These are phyloP conservation scores for Podotricha telesiphe DNA, from an alignment of 2,888 invertebrate species.

Conservation along the genomic window DNA sequence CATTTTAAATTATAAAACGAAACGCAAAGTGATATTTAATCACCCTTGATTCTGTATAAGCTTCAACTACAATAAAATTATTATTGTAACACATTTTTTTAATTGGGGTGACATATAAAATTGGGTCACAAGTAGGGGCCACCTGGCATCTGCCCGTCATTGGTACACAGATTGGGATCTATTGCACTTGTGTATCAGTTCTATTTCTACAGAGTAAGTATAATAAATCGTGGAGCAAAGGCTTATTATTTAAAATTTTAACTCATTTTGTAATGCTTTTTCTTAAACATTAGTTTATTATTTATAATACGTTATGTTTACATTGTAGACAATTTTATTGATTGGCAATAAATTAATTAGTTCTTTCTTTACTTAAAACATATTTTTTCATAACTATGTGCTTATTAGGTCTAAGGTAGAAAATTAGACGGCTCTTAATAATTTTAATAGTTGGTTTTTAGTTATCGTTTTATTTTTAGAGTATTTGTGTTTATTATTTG, in stretches of 20 bases:
- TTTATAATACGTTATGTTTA: not conserved
- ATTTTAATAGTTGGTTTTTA: too few relatives aligned
- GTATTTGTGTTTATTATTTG: too few relatives aligned
- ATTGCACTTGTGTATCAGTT: conserved; percentile 20
- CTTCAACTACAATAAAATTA: conserved; percentile 41
- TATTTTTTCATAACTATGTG: too few relatives aligned
- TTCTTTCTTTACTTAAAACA: too few relatives aligned
- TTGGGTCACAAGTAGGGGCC: conserved; percentile 45
- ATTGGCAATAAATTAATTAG: too few relatives aligned
- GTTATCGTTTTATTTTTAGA: too few relatives aligned
- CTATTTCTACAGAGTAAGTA: conserved; percentile 1
- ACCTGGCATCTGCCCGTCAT: conserved; percentile 48
- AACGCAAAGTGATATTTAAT: conserved; percentile 20
- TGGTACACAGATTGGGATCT: conserved; percentile 27
- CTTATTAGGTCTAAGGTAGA: too few relatives aligned
- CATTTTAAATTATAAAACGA: conserved; percentile 1
- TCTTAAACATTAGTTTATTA: not conserved
- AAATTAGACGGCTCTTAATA: too few relatives aligned
- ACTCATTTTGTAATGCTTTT: not conserved
- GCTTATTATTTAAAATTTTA: not conserved
- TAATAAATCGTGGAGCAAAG: not conserved
- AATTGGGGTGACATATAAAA: conserved; percentile 49
- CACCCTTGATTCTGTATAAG: conserved; percentile 37
- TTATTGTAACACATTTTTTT: conserved; percentile 43
- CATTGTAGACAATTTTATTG: too few relatives aligned